phyloP scores from a whole-genome alignment of 2,797 vertebrate genomes.

The Crenichthys baileyi region DNA sequence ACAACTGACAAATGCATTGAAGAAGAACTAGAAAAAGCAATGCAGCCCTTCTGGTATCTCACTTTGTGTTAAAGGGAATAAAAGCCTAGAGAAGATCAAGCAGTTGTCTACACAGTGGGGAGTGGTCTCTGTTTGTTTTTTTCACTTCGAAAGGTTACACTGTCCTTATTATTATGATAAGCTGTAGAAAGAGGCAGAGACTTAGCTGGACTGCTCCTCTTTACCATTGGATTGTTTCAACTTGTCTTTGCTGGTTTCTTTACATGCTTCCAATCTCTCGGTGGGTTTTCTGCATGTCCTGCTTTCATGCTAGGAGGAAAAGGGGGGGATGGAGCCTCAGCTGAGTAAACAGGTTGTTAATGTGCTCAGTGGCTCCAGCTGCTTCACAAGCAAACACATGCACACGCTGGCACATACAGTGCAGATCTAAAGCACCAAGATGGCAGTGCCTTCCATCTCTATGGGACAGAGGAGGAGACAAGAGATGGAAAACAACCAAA shows the following conservation, averaged over 20 bases:
- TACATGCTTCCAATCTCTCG: conserved; percentile 29
- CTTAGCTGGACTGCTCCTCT: conserved; percentile 41
- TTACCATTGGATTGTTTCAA: conserved; percentile 56
- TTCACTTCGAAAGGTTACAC: conserved; percentile 70
- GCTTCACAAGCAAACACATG: conserved; percentile 66
- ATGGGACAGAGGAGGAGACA: conserved; percentile 40
- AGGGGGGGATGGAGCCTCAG: conserved; percentile 76
- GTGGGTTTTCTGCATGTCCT: conserved; percentile 49
- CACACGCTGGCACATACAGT: conserved; percentile 36
- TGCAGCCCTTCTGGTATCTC: conserved; percentile 10
- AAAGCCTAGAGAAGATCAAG: conserved; percentile 56
- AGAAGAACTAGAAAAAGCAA: conserved; percentile 8
- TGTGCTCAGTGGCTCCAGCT: conserved; percentile 79
- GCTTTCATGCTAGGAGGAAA: conserved; percentile 54
- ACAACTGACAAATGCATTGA: conserved; percentile 33
- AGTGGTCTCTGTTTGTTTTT: conserved; percentile 56
- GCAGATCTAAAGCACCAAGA: conserved; percentile 53
- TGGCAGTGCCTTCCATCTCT: conserved; percentile 54
- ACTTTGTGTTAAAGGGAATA: conserved; percentile 28
- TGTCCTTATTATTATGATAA: conserved; percentile 79
- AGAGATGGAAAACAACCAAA: conserved; percentile 36
- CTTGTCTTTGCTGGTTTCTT: conserved; percentile 55
- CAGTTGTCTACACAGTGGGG: conserved; percentile 32
- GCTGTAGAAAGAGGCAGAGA: conserved; percentile 51
- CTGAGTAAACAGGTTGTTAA: conserved; percentile 84